Conservation (phyloP, 2,888 invertebrate species). For the Melanargia galathea region DNA sequence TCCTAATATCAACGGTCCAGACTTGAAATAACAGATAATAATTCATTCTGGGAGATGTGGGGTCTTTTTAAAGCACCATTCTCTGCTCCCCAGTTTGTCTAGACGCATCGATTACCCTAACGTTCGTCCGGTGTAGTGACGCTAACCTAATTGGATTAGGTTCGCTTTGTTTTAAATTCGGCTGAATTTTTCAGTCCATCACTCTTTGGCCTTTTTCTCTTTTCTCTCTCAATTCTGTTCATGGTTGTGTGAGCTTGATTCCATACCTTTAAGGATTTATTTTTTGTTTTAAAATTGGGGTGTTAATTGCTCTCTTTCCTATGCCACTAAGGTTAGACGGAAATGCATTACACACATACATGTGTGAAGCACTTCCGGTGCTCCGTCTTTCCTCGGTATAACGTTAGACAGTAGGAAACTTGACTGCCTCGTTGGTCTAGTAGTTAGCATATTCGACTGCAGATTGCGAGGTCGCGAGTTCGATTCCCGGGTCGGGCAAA, state of each 20-base stretch:
- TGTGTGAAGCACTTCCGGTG: too few species aligned
- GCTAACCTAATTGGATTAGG: constrained; percentile 37
- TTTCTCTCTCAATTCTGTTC: neutral
- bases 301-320: neutral
- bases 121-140: constrained; percentile 32
- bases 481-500: too few species aligned
- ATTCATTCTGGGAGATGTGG: constrained; percentile 27
- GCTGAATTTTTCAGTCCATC: constrained; percentile 2
- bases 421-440: too few species aligned
- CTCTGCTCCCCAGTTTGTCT: constrained; percentile 60
- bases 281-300: neutral
- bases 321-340: too few species aligned
- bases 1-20: constrained; percentile 20
- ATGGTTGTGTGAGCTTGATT: neutral
- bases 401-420: too few species aligned
- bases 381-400: too few species aligned
- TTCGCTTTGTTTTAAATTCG: constrained; percentile 27
- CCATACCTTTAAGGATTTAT: neutral
- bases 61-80: constrained; percentile 33
- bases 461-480: too few species aligned
- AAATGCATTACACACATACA: too few species aligned
- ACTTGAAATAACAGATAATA: constrained; percentile 36
- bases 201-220: neutral
- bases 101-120: constrained; percentile 73
- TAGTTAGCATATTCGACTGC: too few species aligned